These are phyloP conservation scores for Conus betulinus DNA, from an alignment of 1,140 invertebrate species.

Conservation along the genomic window DNA sequence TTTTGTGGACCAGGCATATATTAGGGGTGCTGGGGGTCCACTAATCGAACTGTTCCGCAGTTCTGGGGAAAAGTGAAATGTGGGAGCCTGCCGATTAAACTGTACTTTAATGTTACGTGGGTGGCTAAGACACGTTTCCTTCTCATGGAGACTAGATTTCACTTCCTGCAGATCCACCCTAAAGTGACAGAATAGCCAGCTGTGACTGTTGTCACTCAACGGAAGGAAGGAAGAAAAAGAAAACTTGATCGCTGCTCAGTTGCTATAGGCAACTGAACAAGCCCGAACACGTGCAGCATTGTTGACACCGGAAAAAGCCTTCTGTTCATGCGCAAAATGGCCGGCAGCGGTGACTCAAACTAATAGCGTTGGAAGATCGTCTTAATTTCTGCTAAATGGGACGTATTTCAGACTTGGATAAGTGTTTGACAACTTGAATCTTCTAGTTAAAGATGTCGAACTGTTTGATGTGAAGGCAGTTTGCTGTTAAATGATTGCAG, in stretches of 20 bases:
- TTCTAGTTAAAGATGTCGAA: background rate
- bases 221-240: too few species aligned
- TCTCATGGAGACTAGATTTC: too few species aligned
- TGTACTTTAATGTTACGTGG: too few species aligned
- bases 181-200: too few species aligned
- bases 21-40: too few species aligned
- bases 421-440: background rate
- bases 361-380: background rate
- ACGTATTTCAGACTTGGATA: background rate
- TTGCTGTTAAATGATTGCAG: background rate
- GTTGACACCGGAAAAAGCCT: conserved; percentile 33
- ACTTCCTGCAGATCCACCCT: too few species aligned
- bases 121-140: too few species aligned
- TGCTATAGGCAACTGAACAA: conserved; percentile 8
- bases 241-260: background rate
- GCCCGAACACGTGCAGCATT: conserved; percentile 31
- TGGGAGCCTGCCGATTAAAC: too few species aligned
- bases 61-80: too few species aligned
- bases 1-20: too few species aligned
- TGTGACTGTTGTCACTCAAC: too few species aligned
- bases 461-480: background rate
- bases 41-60: too few species aligned
- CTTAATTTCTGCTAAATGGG: background rate
- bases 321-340: conserved; percentile 29
- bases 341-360: conserved; percentile 34